Conservation (phyloP, 2,797 vertebrate species). For the Pogoniulus pusillus region DNA sequence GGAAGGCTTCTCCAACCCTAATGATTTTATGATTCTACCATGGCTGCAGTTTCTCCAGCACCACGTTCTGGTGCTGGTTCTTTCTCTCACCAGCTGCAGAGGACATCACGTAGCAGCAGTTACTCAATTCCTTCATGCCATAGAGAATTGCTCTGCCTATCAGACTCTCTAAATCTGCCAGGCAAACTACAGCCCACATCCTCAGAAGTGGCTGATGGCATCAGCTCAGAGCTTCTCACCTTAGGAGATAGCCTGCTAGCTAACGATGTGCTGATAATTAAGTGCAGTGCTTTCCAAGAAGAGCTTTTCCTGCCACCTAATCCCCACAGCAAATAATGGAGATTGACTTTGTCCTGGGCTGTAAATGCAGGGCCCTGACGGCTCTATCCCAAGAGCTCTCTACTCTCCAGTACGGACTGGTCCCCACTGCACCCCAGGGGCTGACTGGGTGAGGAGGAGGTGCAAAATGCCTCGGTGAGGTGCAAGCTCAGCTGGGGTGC, state of each 20-base stretch:
- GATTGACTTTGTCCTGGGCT: neutral
- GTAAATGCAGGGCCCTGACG: neutral
- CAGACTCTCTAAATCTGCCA: neutral
- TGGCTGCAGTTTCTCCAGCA: neutral
- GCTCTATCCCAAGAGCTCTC: neutral
- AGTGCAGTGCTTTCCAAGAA: neutral
- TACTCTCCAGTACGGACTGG: neutral
- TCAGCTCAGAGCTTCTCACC: neutral
- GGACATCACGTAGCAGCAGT: neutral
- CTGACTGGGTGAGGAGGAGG: neutral
- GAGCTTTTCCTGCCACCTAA: neutral
- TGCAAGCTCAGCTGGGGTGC: neutral
- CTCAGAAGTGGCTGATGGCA: neutral
- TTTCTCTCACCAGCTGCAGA: neutral
- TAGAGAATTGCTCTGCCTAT: neutral
- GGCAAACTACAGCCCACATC: neutral
- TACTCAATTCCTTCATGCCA: neutral
- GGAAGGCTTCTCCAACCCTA: too few species aligned
- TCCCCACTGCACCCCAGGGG: neutral
- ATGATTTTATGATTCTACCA: too few species aligned
- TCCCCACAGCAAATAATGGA: constrained; percentile 37
- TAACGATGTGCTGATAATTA: constrained; percentile 56
- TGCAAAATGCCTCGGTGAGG: constrained; percentile 46
- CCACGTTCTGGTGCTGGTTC: accelerated
- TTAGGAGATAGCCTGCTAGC: neutral